phyloP scores from a whole-genome alignment of 2,888 invertebrate species.

The Cheiracanthium punctorium region DNA sequence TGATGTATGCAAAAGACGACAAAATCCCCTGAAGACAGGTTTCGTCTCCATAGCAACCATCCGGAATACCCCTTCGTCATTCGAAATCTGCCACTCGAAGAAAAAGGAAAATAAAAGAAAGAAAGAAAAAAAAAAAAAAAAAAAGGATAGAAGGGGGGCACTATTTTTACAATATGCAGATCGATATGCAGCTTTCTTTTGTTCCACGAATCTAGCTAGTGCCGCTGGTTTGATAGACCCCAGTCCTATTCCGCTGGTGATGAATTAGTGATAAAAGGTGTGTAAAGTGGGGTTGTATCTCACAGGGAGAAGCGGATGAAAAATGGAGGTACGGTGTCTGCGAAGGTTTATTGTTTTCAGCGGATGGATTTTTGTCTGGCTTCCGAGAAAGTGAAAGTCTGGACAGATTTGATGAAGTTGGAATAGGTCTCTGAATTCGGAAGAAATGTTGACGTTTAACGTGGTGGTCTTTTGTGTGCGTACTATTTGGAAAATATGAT shows the following conservation, averaged over 20 bases:
- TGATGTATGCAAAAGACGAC: slow-evolving; percentile 52
- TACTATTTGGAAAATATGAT: too few relatives aligned
- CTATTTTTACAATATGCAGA: slow-evolving; percentile 22
- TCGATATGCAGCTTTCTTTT: slow-evolving; percentile 1
- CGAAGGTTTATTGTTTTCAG: slow-evolving; percentile 10
- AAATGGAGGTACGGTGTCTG: neutral
- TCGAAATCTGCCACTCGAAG: slow-evolving; percentile 46
- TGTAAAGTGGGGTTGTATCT: slow-evolving; percentile 1
- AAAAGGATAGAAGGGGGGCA: slow-evolving; percentile 28
- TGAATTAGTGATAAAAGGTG: slow-evolving; percentile 17
- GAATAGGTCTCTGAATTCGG: neutral
- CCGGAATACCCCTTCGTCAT: slow-evolving; percentile 45
- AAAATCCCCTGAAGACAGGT: slow-evolving; percentile 60
- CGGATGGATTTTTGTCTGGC: neutral
- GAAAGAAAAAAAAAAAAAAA: slow-evolving; percentile 1
- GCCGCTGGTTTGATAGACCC: slow-evolving; percentile 10
- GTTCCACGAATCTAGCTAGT: neutral
- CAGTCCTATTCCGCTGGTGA: slow-evolving; percentile 7
- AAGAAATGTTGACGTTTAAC: too few relatives aligned
- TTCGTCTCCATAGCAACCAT: slow-evolving; percentile 49
- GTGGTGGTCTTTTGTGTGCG: too few relatives aligned
- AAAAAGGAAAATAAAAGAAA: slow-evolving; percentile 12
- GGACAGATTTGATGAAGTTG: neutral
- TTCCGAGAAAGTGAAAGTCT: neutral
- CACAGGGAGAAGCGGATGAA: slow-evolving; percentile 10